Conservation (phyloP, 2,113 vertebrate species). For the Salvelinus sp. region DNA sequence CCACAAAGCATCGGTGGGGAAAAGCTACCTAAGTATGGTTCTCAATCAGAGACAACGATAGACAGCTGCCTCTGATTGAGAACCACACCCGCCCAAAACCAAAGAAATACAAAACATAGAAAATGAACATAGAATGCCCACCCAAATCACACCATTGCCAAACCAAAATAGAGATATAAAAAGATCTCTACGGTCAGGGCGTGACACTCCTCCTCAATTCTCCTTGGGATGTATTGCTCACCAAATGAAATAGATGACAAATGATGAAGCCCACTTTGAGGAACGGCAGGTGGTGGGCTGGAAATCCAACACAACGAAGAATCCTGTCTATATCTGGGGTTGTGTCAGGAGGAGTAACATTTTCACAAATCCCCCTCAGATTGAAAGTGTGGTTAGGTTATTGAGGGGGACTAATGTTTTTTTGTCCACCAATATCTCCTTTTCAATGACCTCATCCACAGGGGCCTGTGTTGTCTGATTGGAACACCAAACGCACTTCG, state of each 20-base stretch:
- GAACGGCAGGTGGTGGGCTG: background rate
- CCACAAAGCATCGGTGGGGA: no score
- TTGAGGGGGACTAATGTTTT: conserved; percentile 6
- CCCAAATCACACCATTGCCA: no score
- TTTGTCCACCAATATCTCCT: background rate
- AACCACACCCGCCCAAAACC: no score
- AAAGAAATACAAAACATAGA: no score
- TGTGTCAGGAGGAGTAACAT: background rate
- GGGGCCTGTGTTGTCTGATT: background rate
- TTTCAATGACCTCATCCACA: conserved; percentile 6
- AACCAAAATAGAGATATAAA: no score
- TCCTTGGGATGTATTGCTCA: conserved; percentile 4
- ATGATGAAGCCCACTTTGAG: conserved; percentile 6
- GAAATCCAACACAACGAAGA: conserved; percentile 19
- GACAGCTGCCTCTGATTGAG: no score
- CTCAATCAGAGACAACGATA: no score
- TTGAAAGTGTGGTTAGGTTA: conserved; percentile 10
- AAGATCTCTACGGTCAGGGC: no score
- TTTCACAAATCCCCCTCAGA: conserved; percentile 7
- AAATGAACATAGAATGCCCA: no score
- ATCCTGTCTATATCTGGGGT: background rate
- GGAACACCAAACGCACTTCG: background rate
- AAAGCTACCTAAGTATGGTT: no score
- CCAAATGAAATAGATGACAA: conserved; percentile 23
- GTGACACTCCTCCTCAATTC: background rate